Percentiles rank a stretch among this genome's conserved stretches.
These are phyloP conservation scores for Gari tellinella DNA, from an alignment of 2,888 invertebrate species.

Conservation along the genomic window DNA sequence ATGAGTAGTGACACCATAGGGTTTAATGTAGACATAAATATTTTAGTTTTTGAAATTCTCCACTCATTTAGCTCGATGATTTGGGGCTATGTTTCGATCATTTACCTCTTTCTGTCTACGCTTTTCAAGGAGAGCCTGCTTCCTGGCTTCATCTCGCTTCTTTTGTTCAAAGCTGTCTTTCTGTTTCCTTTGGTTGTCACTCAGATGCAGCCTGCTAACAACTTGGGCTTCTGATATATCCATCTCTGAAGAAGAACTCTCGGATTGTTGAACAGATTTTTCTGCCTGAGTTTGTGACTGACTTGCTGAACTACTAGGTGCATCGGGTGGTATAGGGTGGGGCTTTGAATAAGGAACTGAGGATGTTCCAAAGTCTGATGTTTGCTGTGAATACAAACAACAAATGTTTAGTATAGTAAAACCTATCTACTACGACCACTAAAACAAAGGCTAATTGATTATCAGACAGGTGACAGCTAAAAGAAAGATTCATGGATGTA, in stretches of 20 bases:
- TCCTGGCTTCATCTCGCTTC: conserved; percentile 72
- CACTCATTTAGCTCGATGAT: too few relatives aligned
- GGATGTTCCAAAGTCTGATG: conserved; percentile 51
- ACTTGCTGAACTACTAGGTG: too few relatives aligned
- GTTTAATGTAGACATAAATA: too few relatives aligned
- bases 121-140: conserved; percentile 70
- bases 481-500: too few relatives aligned
- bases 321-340: conserved; percentile 31
- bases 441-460: too few relatives aligned
- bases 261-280: conserved; percentile 18
- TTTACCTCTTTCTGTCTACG: conserved; percentile 70
- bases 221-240: conserved; percentile 67
- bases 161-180: conserved; percentile 77
- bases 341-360: conserved; percentile 64
- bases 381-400: conserved; percentile 36
- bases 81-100: too few relatives aligned
- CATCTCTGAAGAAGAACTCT: conserved; percentile 15
- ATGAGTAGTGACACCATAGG: too few relatives aligned
- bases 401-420: too few relatives aligned
- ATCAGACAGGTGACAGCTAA: too few relatives aligned
- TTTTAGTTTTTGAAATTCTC: too few relatives aligned
- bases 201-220: conserved; percentile 74
- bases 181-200: conserved; percentile 74
- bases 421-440: too few relatives aligned
- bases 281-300: too few relatives aligned